A percentile compares a stretch with the other conserved stretches of the same genome.
phyloP scores from a whole-genome alignment of 2,888 invertebrate species.

The Ophion ventricosus region DNA sequence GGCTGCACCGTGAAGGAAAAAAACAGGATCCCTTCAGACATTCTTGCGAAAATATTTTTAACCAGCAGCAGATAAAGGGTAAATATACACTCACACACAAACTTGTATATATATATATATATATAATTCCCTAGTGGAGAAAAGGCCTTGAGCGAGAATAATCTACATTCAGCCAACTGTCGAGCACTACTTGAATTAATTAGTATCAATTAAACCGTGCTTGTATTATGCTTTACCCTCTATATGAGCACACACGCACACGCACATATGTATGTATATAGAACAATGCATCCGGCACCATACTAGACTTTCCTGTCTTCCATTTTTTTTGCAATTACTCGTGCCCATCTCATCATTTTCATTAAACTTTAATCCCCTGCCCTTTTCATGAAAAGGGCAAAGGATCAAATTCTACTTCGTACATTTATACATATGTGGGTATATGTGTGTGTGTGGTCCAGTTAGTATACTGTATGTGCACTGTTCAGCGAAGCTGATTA shows the following conservation, averaged over 20 bases:
- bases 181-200: conserved; percentile 62
- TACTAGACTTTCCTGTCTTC: conserved; percentile 40
- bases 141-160: conserved; percentile 1
- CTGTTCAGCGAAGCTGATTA: conserved; percentile 34
- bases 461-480: conserved; percentile 6
- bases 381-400: conserved; percentile 29
- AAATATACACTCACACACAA: neutral
- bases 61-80: too few relatives aligned
- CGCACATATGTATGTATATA: neutral
- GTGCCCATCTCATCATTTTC: conserved; percentile 56
- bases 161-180: conserved; percentile 35
- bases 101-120: neutral
- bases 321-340: conserved; percentile 45
- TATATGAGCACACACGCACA: conserved; percentile 4
- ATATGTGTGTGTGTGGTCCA: neutral
- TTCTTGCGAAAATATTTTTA: too few relatives aligned
- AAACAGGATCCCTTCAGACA: too few relatives aligned
- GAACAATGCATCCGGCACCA: conserved; percentile 48
- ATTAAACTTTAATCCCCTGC: conserved; percentile 62
- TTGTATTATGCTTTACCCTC: conserved; percentile 42
- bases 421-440: neutral
- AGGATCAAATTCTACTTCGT: neutral
- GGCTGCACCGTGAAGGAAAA: too few relatives aligned
- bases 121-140: neutral
- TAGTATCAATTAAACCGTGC: conserved; percentile 63